These are phyloP conservation scores for Mungos mungo DNA, from an alignment of 2,113 vertebrate species.

Conservation along the genomic window DNA sequence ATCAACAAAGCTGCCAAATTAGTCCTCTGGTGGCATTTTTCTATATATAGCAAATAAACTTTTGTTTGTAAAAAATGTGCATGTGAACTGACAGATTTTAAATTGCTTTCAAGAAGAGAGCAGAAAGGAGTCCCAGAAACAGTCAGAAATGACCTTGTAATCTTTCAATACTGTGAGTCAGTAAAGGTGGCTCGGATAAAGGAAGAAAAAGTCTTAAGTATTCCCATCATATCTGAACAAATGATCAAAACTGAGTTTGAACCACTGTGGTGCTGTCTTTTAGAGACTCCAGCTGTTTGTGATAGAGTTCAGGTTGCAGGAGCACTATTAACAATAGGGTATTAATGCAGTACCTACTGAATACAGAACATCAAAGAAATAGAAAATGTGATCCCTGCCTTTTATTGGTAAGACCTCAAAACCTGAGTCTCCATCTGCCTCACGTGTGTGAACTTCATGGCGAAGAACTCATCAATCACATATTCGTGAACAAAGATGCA, in stretches of 20 bases:
- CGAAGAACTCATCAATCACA: neutral
- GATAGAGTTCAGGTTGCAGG: neutral
- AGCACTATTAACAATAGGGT: neutral
- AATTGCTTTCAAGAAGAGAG: conserved; percentile 62
- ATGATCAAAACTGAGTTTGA: neutral
- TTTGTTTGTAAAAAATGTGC: conserved; percentile 80
- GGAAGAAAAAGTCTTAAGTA: neutral
- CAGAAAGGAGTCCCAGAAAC: neutral
- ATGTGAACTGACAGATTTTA: conserved; percentile 70
- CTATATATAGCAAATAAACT: conserved; percentile 82
- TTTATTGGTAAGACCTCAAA: conserved; percentile 19
- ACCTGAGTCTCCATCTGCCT: neutral
- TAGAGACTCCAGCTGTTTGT: neutral
- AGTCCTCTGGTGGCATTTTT: conserved; percentile 81
- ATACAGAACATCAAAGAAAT: neutral
- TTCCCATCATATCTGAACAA: neutral
- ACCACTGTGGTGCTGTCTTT: neutral
- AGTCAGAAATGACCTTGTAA: conserved; percentile 22
- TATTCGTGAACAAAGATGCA: neutral
- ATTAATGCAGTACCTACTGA: neutral
- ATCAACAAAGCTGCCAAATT: conserved; percentile 85
- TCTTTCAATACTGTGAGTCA: neutral
- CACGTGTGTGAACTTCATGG: neutral
- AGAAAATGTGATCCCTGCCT: neutral
- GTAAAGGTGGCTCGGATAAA: conserved; percentile 4